Evolutionary conservation across 2,113 vertebrate species (phyloP).

Genomic region (Sterna hirundo): DNA sequence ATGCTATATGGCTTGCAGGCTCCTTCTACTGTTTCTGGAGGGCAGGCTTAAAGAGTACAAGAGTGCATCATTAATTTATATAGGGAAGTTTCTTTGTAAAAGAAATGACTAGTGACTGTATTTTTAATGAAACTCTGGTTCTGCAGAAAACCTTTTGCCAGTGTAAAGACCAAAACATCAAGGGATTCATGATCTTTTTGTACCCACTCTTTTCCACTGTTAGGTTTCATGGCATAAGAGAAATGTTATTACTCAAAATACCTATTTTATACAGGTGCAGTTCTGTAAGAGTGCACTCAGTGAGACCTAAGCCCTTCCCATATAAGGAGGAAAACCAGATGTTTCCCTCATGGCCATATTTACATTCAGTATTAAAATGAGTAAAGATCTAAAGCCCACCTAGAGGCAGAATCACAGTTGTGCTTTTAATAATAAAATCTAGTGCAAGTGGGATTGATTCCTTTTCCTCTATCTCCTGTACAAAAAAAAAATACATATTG

Average conservation of each 20-base stretch:
- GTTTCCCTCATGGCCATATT: neutral
- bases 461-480: neutral
- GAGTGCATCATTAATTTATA: constrained; percentile 10
- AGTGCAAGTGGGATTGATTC: neutral
- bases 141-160: neutral
- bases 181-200: neutral
- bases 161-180: neutral
- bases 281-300: neutral
- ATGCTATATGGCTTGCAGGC: neutral
- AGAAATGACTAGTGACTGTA: neutral
- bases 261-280: neutral
- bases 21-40: constrained; percentile 1
- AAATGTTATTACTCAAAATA: neutral
- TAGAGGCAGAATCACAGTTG: neutral
- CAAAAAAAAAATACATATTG: neutral
- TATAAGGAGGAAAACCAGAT: neutral
- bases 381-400: neutral
- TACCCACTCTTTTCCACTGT: neutral
- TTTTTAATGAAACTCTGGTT: constrained; percentile 9
- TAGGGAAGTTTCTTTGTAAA: neutral
- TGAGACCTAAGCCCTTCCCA: neutral
- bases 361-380: constrained; percentile 6
- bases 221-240: neutral
- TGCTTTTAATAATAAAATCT: neutral
- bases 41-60: neutral